Percentiles rank a stretch among this genome's conserved stretches.
phyloP scores from a whole-genome alignment of 2,113 vertebrate species.

The Prinia subflava region DNA sequence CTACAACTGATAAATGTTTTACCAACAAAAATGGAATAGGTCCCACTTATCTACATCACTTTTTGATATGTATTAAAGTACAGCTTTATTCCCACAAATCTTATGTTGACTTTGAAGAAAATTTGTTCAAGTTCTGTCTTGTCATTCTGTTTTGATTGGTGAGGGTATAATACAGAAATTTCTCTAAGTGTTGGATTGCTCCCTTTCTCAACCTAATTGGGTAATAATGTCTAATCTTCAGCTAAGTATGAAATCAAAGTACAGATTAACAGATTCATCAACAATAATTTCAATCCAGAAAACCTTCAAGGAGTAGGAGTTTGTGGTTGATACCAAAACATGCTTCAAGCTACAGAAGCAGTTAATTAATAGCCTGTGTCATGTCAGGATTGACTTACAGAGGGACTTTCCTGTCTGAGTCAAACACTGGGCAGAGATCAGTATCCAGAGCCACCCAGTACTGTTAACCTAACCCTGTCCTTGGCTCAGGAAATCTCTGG shows the following conservation, averaged over 20 bases:
- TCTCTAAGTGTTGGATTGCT: background rate
- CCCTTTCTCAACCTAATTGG: background rate
- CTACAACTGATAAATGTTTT: background rate
- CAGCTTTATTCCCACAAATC: background rate
- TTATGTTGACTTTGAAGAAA: background rate
- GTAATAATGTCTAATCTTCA: background rate
- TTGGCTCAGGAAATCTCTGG: slow-evolving; percentile 11
- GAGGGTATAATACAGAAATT: background rate
- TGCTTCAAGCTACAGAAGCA: background rate
- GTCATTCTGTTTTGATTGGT: background rate
- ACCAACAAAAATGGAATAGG: background rate
- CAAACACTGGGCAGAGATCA: background rate
- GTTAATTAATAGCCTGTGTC: background rate
- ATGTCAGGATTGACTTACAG: background rate
- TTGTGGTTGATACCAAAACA: background rate
- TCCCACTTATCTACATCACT: background rate
- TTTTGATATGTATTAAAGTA: background rate
- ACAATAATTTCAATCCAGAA: background rate
- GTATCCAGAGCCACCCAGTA: background rate
- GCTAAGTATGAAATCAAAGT: background rate
- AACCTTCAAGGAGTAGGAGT: background rate
- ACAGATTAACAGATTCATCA: background rate
- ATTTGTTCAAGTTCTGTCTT: background rate
- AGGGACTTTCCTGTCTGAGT: background rate
- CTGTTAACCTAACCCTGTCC: background rate